Conservation (phyloP, 2,888 invertebrate species). For the Dasysyrphus tricinctus region DNA sequence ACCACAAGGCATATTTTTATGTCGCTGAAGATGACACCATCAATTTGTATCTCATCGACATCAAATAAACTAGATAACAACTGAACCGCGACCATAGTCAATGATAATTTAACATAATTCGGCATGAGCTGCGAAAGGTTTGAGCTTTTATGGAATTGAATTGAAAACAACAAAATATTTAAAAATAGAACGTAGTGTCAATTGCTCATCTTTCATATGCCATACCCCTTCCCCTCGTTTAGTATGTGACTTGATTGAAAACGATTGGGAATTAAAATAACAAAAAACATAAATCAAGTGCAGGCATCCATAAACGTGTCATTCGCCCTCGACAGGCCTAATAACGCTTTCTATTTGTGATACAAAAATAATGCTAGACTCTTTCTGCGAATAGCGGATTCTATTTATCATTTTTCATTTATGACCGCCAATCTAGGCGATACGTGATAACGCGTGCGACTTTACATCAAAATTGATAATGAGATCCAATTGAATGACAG, state of each 20-base stretch:
- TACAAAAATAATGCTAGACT: slow-evolving; percentile 21
- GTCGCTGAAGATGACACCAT: slow-evolving; percentile 7
- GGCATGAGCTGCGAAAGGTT: slow-evolving; percentile 8
- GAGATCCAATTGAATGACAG: slow-evolving; percentile 30
- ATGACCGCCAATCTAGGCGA: slow-evolving; percentile 61
- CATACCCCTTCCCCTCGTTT: not conserved
- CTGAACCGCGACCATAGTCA: slow-evolving; percentile 36
- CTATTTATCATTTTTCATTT: slow-evolving; percentile 60
- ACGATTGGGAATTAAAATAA: slow-evolving; percentile 18
- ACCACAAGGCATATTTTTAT: not conserved
- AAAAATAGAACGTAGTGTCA: slow-evolving; percentile 31
- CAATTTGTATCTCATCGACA: not conserved
- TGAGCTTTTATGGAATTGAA: slow-evolving; percentile 33
- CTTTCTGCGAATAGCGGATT: slow-evolving; percentile 24
- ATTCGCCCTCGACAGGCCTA: slow-evolving; percentile 48
- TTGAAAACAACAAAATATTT: not conserved
- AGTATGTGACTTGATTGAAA: slow-evolving; percentile 50
- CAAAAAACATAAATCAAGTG: slow-evolving; percentile 18
- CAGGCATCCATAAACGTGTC: slow-evolving; percentile 52
- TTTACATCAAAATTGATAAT: slow-evolving; percentile 56
- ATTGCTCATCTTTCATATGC: slow-evolving; percentile 31
- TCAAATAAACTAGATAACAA: slow-evolving; percentile 11
- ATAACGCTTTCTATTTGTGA: slow-evolving; percentile 56
- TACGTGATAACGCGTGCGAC: slow-evolving; percentile 65
- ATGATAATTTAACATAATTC: slow-evolving; percentile 14